A percentile compares a stretch with the other conserved stretches of the same genome.
Evolutionary conservation across 2,888 invertebrate species (phyloP).

Genomic region (Iphiclides podalirius): DNA sequence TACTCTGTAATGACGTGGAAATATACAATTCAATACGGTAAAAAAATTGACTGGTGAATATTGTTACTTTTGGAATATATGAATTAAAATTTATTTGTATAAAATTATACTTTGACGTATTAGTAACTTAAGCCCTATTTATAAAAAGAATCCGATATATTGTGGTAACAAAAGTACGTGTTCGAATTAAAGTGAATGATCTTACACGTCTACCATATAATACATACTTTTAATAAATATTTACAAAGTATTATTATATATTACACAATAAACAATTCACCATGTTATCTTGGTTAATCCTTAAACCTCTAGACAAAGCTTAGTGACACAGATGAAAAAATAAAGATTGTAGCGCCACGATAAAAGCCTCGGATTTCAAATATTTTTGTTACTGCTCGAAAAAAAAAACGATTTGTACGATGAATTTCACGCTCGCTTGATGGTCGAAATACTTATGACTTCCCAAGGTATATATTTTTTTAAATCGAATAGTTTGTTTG

Average conservation of each 20-base stretch:
- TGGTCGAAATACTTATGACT: too few relatives aligned
- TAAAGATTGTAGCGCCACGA: conserved; percentile 44
- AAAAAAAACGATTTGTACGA: conserved; percentile 9
- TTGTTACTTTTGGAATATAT: too few relatives aligned
- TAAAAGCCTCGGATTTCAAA: conserved; percentile 35
- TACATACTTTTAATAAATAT: conserved; percentile 13
- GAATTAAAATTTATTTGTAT: too few relatives aligned
- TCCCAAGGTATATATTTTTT: too few relatives aligned
- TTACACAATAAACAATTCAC: conserved; percentile 2
- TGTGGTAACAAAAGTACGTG: too few relatives aligned
- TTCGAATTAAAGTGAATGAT: neutral
- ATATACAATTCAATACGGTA: too few relatives aligned
- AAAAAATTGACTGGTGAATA: too few relatives aligned
- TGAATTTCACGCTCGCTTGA: conserved; percentile 7
- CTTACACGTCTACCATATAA: neutral
- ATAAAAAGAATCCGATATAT: too few relatives aligned
- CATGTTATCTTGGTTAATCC: conserved; percentile 42
- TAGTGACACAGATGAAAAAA: conserved; percentile 43
- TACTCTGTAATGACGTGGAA: too few relatives aligned
- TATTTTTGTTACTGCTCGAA: conserved; percentile 20
- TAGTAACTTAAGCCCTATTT: too few relatives aligned
- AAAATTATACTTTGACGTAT: too few relatives aligned
- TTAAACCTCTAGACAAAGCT: conserved; percentile 38
- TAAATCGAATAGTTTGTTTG: too few relatives aligned
- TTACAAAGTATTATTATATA: conserved; percentile 15